Evolutionary conservation across 2,888 invertebrate genomes (phyloP), one percentile per base, ranked within the genome.

Genomic region (Hemistola chrysoprasaria): DNA sequence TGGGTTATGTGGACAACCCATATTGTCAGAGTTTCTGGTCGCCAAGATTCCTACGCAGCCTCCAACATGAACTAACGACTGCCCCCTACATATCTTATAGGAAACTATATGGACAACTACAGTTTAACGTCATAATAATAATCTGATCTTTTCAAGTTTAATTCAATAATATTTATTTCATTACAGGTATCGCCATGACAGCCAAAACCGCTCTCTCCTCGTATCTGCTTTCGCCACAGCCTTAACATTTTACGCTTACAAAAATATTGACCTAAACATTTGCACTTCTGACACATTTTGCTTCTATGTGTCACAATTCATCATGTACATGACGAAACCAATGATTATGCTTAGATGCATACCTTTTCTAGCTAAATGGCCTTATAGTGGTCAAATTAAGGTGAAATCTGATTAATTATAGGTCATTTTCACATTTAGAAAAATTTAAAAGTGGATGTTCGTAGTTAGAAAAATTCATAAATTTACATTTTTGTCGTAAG

Each of bases 161-260:
- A n/a, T n/a, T n/a, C n/a, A n/a, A n/a, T n/a, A n/a, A 32, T 10
- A 8, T 25, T 29, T 8, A 44, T 43, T 53, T 24, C 32, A 22
- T 75, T 78, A 0, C 83, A 87, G 87, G 22, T 86, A 80, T 55
- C 83, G 87, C 0, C 82, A 86, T 45, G 62, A 84, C 55, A 76
- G 85, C 0, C 67, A 66, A 31, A 57, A 71, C 6, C 62, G 85
- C 0, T 85, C 85, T 0, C 11, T 82, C 0, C 21, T 77, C 0
- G 53, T 84, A 40, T 70, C 82, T 0, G 42, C 59, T 0, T 56
- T 78, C 20, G 9, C 57, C 0, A 72, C 74, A 0, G 44, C 25
- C 0, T 1, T 65, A 0, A 37, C 65, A 0, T 9, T 75, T 0
- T 71, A 62, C 30, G 40, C 44, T 0, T 56, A 58, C 10, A 53